Percentiles rank a stretch among this genome's conserved stretches.
These are phyloP conservation scores for Malurus splendens DNA, from an alignment of 2,797 vertebrate genomes.

Conservation along the genomic window DNA sequence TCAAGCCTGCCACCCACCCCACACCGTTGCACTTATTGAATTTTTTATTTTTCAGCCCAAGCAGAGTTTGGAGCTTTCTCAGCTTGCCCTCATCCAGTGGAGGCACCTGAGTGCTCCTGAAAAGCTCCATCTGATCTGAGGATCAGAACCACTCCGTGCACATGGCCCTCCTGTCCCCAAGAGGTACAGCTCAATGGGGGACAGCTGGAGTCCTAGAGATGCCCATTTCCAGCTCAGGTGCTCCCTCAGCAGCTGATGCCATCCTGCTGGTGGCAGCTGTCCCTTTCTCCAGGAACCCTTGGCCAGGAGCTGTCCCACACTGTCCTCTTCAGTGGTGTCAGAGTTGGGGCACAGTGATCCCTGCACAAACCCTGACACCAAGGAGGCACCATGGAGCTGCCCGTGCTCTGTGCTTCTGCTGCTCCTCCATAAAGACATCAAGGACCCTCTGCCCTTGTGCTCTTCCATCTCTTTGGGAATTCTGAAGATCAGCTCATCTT, in stretches of 20 bases:
- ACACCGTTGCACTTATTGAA: background rate
- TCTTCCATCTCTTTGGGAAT: background rate
- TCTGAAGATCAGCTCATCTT: background rate
- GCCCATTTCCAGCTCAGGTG: background rate
- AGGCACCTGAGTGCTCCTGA: background rate
- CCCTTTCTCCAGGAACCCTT: background rate
- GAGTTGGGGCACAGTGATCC: background rate
- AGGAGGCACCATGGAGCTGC: background rate
- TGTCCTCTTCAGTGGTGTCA: background rate
- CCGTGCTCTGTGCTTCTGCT: background rate
- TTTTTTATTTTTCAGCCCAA: background rate
- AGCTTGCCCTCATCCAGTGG: background rate
- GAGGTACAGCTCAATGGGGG: background rate
- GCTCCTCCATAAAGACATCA: background rate
- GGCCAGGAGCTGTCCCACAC: background rate
- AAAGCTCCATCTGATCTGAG: background rate
- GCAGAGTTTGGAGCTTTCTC: background rate
- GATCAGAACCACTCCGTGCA: background rate
- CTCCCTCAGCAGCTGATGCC: background rate
- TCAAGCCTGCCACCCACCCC: background rate
- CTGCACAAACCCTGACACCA: background rate
- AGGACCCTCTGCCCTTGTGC: background rate
- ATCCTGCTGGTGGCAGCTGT: background rate
- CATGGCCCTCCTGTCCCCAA: background rate
- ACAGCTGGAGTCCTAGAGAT: background rate